Conservation (phyloP, 2,888 invertebrate genomes). For the Lissonota sp. region DNA sequence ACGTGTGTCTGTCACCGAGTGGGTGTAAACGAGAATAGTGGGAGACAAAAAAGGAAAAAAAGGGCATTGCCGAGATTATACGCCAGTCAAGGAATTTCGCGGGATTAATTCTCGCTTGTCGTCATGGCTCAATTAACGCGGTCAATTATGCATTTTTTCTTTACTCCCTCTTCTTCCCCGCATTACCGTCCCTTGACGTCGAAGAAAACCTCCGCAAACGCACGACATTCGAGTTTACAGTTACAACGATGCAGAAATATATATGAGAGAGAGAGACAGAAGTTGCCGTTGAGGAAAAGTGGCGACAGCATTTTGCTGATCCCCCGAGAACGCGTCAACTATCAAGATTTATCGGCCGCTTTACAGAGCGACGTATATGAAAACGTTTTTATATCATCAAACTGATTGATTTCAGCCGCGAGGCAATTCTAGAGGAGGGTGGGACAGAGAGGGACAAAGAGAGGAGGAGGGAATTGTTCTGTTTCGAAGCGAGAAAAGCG, state of each 20-base stretch:
- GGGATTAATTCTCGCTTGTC: conserved; percentile 26
- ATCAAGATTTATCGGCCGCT: conserved; percentile 30
- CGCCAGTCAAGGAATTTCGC: conserved; percentile 17
- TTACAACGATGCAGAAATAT: background rate
- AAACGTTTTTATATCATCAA: conserved; percentile 24
- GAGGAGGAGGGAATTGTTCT: no score
- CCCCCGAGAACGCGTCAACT: conserved; percentile 19
- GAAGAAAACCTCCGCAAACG: no score
- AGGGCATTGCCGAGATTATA: background rate
- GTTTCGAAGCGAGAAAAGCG: no score
- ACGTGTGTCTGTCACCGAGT: conserved; percentile 37
- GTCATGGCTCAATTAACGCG: conserved; percentile 51
- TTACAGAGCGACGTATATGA: background rate
- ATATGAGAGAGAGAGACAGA: no score
- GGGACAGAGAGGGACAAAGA: background rate
- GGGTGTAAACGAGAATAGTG: background rate
- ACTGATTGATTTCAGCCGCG: conserved; percentile 32
- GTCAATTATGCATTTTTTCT: conserved; percentile 18
- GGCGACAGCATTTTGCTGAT: no score
- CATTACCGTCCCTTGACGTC: background rate
- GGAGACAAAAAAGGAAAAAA: background rate
- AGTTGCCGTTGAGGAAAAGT: no score
- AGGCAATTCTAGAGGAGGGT: background rate
- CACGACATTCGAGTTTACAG: no score
- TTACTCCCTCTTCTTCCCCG: background rate